A percentile compares a stretch with the other conserved stretches of the same genome.
These are phyloP conservation scores for Trichosurus vulpecula DNA, from an alignment of 2,797 vertebrate species.

Conservation along the genomic window DNA sequence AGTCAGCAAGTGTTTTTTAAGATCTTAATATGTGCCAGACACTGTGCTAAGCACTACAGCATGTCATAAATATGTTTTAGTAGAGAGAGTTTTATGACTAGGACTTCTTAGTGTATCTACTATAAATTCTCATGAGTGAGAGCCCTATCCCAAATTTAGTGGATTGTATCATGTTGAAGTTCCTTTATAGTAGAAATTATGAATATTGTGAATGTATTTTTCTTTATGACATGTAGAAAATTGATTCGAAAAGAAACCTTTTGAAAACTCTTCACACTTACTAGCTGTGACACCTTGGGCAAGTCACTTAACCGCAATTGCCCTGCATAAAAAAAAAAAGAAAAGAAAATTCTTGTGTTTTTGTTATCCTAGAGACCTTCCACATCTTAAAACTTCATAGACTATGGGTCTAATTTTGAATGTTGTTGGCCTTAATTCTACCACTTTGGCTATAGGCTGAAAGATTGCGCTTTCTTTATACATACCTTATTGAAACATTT, in stretches of 20 bases:
- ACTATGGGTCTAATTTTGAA: not conserved
- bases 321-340: too few relatives aligned
- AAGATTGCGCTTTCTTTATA: not conserved
- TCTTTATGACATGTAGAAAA: not conserved
- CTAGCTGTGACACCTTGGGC: too few relatives aligned
- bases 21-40: not conserved
- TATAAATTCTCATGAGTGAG: not conserved
- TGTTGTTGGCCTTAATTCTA: not conserved
- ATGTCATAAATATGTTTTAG: not conserved
- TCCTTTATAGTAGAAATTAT: not conserved
- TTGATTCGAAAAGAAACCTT: not conserved
- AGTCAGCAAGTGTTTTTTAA: not conserved
- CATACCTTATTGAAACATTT: slow-evolving; percentile 5
- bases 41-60: not conserved
- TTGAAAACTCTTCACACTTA: too few relatives aligned
- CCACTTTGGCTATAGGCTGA: not conserved
- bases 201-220: not conserved
- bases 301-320: too few relatives aligned
- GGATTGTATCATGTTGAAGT: not conserved
- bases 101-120: not conserved
- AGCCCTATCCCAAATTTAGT: not conserved
- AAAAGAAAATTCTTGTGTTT: not conserved
- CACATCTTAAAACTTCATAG: not conserved
- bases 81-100: not conserved
- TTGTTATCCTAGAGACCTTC: not conserved